These are phyloP conservation scores for Sturmia bella DNA, from an alignment of 2,888 invertebrate genomes.

Conservation along the genomic window DNA sequence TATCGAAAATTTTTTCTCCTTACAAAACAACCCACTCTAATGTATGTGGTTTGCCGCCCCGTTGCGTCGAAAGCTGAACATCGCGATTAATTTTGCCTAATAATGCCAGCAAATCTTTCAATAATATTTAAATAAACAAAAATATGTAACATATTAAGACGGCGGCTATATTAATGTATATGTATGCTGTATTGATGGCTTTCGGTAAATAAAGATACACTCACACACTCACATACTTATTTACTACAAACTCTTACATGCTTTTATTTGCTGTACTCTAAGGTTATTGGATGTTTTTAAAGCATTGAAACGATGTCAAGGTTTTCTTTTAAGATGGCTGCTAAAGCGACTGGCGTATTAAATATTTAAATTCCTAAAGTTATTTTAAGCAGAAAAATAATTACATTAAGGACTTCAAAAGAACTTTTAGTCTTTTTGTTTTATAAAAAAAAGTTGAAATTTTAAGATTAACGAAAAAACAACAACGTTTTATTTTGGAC, in stretches of 20 bases:
- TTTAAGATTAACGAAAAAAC: background rate
- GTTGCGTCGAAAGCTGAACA: too few relatives aligned
- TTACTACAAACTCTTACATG: conserved; percentile 6
- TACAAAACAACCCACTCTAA: too few relatives aligned
- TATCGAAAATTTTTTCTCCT: too few relatives aligned
- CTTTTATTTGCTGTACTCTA: conserved; percentile 41
- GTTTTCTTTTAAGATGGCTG: conserved; percentile 36
- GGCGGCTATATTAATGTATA: too few relatives aligned
- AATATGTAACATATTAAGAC: too few relatives aligned
- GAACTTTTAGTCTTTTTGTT: background rate
- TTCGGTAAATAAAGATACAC: background rate
- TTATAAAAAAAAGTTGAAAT: conserved; percentile 7
- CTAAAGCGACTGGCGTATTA: conserved; percentile 7
- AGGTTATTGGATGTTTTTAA: conserved; percentile 55
- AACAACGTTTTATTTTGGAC: background rate
- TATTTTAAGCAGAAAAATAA: background rate
- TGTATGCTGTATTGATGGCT: too few relatives aligned
- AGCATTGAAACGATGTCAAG: conserved; percentile 66
- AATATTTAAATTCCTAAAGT: conserved; percentile 17
- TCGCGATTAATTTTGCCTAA: too few relatives aligned
- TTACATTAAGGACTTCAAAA: background rate
- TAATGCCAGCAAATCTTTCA: too few relatives aligned
- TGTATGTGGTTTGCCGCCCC: too few relatives aligned
- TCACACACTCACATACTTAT: background rate
- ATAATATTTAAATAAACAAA: too few relatives aligned